These are phyloP conservation scores for Pituophis catenifer DNA, from an alignment of 2,113 vertebrate genomes.

Conservation along the genomic window DNA sequence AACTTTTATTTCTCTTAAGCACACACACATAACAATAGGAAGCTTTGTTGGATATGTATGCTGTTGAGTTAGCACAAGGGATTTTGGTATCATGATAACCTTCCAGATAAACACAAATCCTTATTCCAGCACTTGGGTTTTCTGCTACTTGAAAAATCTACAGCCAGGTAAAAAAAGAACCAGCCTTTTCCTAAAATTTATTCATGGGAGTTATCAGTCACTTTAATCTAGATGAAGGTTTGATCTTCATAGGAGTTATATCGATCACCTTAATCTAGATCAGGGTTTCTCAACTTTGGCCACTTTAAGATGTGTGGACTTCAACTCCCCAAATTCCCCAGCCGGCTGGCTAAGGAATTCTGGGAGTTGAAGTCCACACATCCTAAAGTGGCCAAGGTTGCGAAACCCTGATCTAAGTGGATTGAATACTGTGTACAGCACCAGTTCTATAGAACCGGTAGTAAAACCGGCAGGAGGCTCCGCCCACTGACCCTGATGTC, in stretches of 20 bases:
- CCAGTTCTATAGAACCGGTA: no score
- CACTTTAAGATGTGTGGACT: background rate
- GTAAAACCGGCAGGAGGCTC: no score
- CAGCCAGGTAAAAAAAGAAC: background rate
- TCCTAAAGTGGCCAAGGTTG: background rate
- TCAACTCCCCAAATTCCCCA: no score
- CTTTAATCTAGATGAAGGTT: background rate
- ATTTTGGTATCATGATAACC: background rate
- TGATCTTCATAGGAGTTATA: background rate
- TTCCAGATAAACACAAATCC: background rate
- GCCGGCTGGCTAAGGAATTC: background rate
- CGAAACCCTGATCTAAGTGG: background rate
- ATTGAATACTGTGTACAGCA: background rate
- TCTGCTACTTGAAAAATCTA: background rate
- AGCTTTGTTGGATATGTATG: background rate
- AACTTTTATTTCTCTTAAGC: background rate
- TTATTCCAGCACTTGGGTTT: background rate
- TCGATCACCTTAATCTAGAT: background rate
- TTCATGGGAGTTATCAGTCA: background rate
- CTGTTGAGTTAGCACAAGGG: background rate
- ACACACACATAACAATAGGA: background rate
- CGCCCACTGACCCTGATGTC: no score
- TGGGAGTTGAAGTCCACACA: background rate
- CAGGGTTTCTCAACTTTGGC: background rate
- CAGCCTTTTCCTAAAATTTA: background rate